Evolutionary conservation across 2,888 invertebrate species (phyloP).

Genomic region (Leucophora obtusa): DNA sequence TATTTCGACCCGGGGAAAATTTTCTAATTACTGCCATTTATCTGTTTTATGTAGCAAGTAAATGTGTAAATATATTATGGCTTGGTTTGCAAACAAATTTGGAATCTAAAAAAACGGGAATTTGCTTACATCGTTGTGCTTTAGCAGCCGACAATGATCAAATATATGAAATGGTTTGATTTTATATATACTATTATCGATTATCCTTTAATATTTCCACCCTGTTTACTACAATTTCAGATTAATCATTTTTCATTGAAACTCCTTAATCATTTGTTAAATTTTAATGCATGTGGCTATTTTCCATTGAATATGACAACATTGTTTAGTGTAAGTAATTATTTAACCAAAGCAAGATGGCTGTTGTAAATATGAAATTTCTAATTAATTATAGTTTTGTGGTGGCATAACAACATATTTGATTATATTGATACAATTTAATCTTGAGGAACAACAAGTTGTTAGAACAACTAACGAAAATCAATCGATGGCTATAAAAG

Average conservation of each 20-base stretch:
- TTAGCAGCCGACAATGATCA: slow-evolving; percentile 76
- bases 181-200: neutral
- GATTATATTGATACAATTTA: slow-evolving; percentile 78
- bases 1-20: slow-evolving; percentile 76
- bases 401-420: slow-evolving; percentile 79
- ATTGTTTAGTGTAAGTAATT: slow-evolving; percentile 74
- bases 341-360: neutral
- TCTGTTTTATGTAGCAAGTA: slow-evolving; percentile 74
- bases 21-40: slow-evolving; percentile 71
- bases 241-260: slow-evolving; percentile 78
- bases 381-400: slow-evolving; percentile 68
- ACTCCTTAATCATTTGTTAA: slow-evolving; percentile 76
- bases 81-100: slow-evolving; percentile 77
- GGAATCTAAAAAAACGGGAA: slow-evolving; percentile 76
- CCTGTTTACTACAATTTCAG: slow-evolving; percentile 52
- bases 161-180: slow-evolving; percentile 76
- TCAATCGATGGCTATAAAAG: slow-evolving; percentile 5
- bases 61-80: slow-evolving; percentile 76
- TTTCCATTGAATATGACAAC: slow-evolving; percentile 78
- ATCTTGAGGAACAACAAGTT: slow-evolving; percentile 76
- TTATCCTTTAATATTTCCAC: neutral
- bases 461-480: slow-evolving; percentile 67
- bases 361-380: neutral
- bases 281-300: slow-evolving; percentile 78
- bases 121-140: slow-evolving; percentile 77